Evolutionary conservation across 23 tunicate species (phyloP).

Genomic region (Styela plicata): DNA sequence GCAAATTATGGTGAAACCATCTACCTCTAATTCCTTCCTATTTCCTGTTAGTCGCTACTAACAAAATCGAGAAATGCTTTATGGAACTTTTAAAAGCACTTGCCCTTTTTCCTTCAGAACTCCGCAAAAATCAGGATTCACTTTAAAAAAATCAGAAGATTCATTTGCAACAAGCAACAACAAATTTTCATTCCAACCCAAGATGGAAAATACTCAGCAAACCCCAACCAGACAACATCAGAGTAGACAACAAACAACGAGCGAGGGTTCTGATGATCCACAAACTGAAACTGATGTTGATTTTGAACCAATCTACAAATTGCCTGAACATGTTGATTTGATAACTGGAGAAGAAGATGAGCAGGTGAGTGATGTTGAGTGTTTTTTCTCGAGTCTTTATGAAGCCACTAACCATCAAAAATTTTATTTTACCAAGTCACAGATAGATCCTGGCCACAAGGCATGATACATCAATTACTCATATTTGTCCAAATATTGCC

Average conservation of each 20-base stretch:
- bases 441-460: too few relatives aligned
- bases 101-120: background rate
- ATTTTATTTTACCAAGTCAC: too few relatives aligned
- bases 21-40: too few relatives aligned
- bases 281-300: slow-evolving; percentile 48
- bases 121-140: background rate
- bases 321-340: slow-evolving; percentile 66
- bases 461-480: too few relatives aligned
- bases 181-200: background rate
- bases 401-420: too few relatives aligned
- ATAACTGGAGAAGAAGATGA: slow-evolving; percentile 84
- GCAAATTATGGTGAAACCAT: too few relatives aligned
- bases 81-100: too few relatives aligned
- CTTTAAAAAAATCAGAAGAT: background rate
- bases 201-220: background rate
- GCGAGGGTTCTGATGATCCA: slow-evolving; percentile 18
- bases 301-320: slow-evolving; percentile 69
- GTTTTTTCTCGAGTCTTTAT: too few relatives aligned
- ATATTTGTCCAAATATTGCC: too few relatives aligned
- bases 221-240: background rate
- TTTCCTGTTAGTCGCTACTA: too few relatives aligned
- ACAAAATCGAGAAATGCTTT: too few relatives aligned
- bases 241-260: slow-evolving; percentile 15
- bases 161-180: background rate
- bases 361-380: slow-evolving; percentile 59